Conservation (phyloP, 2,113 vertebrate species). For the Pogonocichla stellata region DNA sequence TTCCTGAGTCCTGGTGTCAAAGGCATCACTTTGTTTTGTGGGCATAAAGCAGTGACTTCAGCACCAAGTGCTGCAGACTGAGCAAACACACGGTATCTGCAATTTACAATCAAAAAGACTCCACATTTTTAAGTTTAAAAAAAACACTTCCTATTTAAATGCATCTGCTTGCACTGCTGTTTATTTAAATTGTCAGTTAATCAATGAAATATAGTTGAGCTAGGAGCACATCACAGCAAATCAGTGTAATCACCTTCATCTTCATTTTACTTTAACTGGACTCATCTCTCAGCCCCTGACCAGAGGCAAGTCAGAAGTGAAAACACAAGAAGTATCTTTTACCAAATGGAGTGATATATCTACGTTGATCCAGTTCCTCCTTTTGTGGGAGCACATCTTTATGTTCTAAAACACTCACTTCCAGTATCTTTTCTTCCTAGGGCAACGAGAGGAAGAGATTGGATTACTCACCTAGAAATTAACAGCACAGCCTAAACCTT, state of each 20-base stretch:
- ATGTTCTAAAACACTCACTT: background rate
- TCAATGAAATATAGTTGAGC: background rate
- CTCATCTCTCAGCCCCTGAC: background rate
- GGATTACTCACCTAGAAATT: background rate
- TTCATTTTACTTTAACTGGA: background rate
- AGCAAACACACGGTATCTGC: background rate
- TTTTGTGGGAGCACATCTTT: background rate
- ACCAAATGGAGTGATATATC: background rate
- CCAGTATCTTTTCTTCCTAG: background rate
- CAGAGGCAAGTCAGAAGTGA: background rate
- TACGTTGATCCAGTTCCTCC: background rate
- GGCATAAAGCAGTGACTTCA: background rate
- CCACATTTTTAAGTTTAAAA: background rate
- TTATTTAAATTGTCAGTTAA: constrained; percentile 4
- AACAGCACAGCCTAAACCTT: background rate
- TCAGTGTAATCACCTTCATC: background rate
- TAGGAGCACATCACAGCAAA: background rate
- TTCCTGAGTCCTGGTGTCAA: background rate
- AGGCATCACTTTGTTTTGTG: background rate
- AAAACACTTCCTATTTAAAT: background rate
- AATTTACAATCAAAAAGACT: background rate
- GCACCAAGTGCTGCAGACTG: background rate
- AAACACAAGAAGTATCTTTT: background rate
- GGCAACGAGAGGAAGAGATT: background rate
- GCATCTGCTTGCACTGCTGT: background rate